Percentiles rank a stretch among this genome's conserved stretches.
Evolutionary conservation across 2,888 invertebrate species (phyloP).

Genomic region (Theristus sp.): DNA sequence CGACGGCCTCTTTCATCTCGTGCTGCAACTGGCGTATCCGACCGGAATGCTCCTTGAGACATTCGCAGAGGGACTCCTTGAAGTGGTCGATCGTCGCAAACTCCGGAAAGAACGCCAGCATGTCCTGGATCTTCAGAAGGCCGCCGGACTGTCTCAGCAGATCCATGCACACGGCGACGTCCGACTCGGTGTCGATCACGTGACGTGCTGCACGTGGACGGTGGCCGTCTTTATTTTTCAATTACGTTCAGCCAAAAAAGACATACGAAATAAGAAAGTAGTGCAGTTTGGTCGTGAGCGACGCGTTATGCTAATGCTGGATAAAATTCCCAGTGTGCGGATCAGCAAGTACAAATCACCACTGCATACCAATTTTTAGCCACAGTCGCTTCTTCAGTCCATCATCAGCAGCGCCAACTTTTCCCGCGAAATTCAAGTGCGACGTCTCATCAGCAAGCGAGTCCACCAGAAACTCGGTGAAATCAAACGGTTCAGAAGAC

Average conservation of each 20-base stretch:
- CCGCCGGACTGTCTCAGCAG: slow-evolving; percentile 68
- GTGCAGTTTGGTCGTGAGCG: no score
- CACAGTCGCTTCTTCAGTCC: slow-evolving; percentile 66
- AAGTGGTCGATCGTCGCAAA: slow-evolving; percentile 94
- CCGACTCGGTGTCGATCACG: slow-evolving; percentile 61
- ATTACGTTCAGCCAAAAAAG: no score
- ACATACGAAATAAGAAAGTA: no score
- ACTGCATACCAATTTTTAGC: slow-evolving; percentile 62
- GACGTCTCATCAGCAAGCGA: no score
- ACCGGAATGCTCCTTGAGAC: slow-evolving; percentile 51
- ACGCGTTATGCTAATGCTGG: no score
- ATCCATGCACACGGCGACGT: slow-evolving; percentile 70
- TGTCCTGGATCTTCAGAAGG: slow-evolving; percentile 72
- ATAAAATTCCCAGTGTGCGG: no score
- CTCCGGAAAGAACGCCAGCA: slow-evolving; percentile 87
- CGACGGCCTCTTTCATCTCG: slow-evolving; percentile 83
- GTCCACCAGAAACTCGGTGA: no score
- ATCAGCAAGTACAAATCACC: no score
- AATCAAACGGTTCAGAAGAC: no score
- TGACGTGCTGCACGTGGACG: slow-evolving; percentile 74
- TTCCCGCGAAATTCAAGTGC: no score
- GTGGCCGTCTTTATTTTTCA: no score
- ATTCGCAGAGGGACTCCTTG: slow-evolving; percentile 41
- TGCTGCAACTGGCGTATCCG: slow-evolving; percentile 74
- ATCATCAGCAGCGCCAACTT: slow-evolving; percentile 40